Percentiles rank a stretch among this genome's conserved stretches.
Conservation (phyloP, 2,797 vertebrate species). For the Acanthornis magna region DNA sequence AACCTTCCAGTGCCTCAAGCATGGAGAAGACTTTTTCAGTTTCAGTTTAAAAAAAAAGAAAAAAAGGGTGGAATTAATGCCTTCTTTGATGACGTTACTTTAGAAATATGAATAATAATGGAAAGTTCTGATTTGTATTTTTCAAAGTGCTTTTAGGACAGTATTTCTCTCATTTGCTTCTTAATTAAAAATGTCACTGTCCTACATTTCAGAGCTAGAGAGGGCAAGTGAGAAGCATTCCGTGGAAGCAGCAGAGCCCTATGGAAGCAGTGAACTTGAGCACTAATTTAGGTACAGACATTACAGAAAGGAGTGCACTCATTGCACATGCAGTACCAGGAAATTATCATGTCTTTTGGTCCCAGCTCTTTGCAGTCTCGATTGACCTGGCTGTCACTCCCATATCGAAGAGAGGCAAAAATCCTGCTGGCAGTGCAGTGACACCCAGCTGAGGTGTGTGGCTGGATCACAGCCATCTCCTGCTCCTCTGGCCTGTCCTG, state of each 20-base stretch:
- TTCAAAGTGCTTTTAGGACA: background rate
- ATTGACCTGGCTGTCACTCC: background rate
- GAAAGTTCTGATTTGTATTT: background rate
- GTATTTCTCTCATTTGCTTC: background rate
- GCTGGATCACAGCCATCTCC: background rate
- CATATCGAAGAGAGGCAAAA: background rate
- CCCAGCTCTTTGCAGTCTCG: background rate
- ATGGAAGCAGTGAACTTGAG: background rate
- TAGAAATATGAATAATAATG: background rate
- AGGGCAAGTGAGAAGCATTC: background rate
- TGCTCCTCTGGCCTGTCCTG: background rate
- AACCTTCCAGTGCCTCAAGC: background rate
- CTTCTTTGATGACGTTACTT: background rate
- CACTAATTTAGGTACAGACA: background rate
- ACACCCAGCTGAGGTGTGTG: background rate
- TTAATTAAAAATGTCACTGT: background rate
- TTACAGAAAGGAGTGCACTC: background rate
- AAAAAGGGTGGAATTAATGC: background rate
- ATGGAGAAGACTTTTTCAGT: background rate
- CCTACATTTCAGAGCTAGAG: background rate
- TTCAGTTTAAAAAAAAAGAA: background rate
- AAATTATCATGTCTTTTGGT: background rate
- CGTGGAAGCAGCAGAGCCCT: background rate
- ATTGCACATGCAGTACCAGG: background rate
- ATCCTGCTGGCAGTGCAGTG: background rate